Percentiles rank a stretch among this genome's conserved stretches.
phyloP scores from a whole-genome alignment of 2,888 invertebrate species.

The Eledone cirrhosa region DNA sequence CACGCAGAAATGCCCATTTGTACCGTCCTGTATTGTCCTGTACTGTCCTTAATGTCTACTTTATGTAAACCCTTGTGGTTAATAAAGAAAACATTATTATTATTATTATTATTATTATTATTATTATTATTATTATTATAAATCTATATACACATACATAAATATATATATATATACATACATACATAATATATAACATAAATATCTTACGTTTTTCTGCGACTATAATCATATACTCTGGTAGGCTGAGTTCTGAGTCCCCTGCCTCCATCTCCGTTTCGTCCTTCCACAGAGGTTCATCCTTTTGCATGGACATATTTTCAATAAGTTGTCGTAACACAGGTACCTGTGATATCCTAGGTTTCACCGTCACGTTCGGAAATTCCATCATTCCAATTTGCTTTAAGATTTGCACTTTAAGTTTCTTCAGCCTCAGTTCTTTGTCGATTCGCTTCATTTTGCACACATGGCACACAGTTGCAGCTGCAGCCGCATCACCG shows the following conservation, averaged over 20 bases:
- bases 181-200: neutral
- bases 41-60: too few species aligned
- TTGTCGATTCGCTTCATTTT: slow-evolving; percentile 11
- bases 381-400: neutral
- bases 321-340: neutral
- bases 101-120: too few species aligned
- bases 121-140: neutral
- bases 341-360: neutral
- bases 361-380: slow-evolving; percentile 6
- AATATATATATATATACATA: neutral
- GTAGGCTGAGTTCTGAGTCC: neutral
- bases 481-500: neutral
- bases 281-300: neutral
- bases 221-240: neutral
- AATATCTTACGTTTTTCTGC: slow-evolving; percentile 22
- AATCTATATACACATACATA: neutral
- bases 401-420: neutral
- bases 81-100: neutral
- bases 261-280: too few species aligned
- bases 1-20: too few species aligned
- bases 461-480: neutral
- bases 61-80: too few species aligned
- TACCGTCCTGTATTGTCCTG: too few species aligned
- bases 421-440: neutral
- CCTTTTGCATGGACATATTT: slow-evolving; percentile 20